Evolutionary conservation across 2,888 invertebrate species (phyloP).

Genomic region (Trypoxylon attenuatum): DNA sequence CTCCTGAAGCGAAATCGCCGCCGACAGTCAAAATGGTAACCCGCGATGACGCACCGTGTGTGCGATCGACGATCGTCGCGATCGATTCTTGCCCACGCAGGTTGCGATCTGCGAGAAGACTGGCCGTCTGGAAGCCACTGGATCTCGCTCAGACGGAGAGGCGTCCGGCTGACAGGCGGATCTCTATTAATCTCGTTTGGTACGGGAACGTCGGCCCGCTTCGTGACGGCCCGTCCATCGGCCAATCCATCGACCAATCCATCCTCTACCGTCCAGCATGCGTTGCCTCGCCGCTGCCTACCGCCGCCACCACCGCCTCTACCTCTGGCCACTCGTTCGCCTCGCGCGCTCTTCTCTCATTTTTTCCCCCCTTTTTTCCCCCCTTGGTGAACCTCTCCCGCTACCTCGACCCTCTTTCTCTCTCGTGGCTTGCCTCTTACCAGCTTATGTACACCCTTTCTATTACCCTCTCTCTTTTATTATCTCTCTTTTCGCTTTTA

Average conservation of each 20-base stretch:
- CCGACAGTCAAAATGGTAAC: constrained; percentile 21
- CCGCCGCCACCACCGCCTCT: constrained; percentile 17
- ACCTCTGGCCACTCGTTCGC: constrained; percentile 3
- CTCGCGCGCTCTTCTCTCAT: background rate
- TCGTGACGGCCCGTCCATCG: constrained; percentile 44
- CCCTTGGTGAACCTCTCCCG: background rate
- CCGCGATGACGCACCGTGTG: constrained; percentile 26
- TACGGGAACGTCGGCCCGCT: constrained; percentile 55
- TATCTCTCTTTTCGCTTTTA: background rate
- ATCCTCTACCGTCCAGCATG: constrained; percentile 6
- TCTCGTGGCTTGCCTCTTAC: background rate
- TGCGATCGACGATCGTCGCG: constrained; percentile 45
- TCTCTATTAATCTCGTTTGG: constrained; percentile 65
- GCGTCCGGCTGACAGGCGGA: constrained; percentile 61
- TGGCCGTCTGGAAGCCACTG: constrained; percentile 57
- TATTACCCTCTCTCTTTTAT: background rate
- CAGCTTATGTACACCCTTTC: background rate
- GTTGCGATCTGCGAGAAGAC: constrained; percentile 66
- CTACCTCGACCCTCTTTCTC: background rate
- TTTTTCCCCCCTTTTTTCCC: background rate
- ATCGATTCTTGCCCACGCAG: constrained; percentile 62
- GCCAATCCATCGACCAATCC: constrained; percentile 36
- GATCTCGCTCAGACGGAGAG: constrained; percentile 62
- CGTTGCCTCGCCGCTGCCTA: constrained; percentile 21
- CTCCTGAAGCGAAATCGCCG: constrained; percentile 18